These are phyloP conservation scores for Silurus aristotelis DNA, from an alignment of 2,797 vertebrate species.

Conservation along the genomic window DNA sequence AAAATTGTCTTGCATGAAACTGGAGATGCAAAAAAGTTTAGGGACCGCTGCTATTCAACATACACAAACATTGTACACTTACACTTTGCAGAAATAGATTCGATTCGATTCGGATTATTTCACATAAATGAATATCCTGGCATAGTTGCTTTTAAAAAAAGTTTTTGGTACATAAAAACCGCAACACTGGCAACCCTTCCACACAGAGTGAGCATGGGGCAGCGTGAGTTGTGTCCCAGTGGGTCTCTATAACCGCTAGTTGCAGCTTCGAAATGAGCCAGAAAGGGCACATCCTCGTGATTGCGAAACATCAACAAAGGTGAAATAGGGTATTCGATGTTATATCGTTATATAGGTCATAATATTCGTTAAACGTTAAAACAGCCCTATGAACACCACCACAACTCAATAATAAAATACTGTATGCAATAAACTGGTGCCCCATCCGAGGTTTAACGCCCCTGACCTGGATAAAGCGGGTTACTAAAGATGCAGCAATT, in stretches of 20 bases:
- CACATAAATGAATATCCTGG: not conserved
- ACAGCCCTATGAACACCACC: not conserved
- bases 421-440: not conserved
- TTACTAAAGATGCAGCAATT: not conserved
- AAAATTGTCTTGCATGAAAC: too few relatives aligned
- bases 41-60: too few relatives aligned
- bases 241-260: not conserved
- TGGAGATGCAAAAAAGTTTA: too few relatives aligned
- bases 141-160: not conserved
- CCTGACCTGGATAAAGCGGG: not conserved
- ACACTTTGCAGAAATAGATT: not conserved
- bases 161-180: not conserved
- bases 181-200: not conserved
- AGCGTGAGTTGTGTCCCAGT: not conserved
- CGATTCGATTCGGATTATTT: not conserved
- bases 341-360: not conserved
- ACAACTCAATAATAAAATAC: not conserved
- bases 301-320: not conserved
- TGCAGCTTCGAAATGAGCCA: not conserved
- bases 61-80: not conserved
- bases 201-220: not conserved
- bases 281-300: too few relatives aligned
- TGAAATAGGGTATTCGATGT: not conserved
- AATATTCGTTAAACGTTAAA: not conserved
- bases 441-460: too few relatives aligned